A percentile compares a stretch with the other conserved stretches of the same genome.
These are phyloP conservation scores for Acanthosepion lycidas DNA, from an alignment of 2,888 invertebrate species.

Conservation along the genomic window DNA sequence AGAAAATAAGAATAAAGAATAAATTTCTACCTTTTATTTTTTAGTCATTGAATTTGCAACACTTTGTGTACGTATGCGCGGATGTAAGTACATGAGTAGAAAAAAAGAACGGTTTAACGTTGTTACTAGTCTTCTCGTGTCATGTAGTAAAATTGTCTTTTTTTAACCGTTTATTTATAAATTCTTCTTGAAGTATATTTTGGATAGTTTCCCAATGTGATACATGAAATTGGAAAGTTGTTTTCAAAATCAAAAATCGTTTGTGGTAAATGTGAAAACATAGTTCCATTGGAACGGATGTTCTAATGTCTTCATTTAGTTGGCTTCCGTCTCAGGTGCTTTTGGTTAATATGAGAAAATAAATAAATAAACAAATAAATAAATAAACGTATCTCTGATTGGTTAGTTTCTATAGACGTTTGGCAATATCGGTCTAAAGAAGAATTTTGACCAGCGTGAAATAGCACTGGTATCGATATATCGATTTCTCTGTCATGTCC, in stretches of 20 bases:
- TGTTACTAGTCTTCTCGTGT: too few species aligned
- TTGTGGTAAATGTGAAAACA: too few species aligned
- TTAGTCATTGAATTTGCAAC: not conserved
- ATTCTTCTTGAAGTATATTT: not conserved
- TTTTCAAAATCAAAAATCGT: too few species aligned
- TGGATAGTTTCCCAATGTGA: not conserved
- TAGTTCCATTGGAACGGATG: not conserved
- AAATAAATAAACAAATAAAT: not conserved
- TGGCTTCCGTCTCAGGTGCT: not conserved
- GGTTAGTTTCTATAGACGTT: not conserved
- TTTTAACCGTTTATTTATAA: not conserved
- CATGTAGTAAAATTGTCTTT: not conserved
- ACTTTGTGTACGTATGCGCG: not conserved
- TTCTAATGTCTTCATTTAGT: not conserved
- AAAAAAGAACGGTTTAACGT: too few species aligned
- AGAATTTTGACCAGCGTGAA: not conserved
- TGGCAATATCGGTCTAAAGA: not conserved
- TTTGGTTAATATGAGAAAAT: not conserved
- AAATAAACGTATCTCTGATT: not conserved
- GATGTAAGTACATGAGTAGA: too few species aligned
- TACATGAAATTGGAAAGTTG: too few species aligned
- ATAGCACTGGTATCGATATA: not conserved
- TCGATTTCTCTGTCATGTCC: not conserved
- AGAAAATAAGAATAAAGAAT: not conserved
- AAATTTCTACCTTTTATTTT: not conserved